Conservation (phyloP, 2,797 vertebrate species). For the Bucorvus abyssinicus region DNA sequence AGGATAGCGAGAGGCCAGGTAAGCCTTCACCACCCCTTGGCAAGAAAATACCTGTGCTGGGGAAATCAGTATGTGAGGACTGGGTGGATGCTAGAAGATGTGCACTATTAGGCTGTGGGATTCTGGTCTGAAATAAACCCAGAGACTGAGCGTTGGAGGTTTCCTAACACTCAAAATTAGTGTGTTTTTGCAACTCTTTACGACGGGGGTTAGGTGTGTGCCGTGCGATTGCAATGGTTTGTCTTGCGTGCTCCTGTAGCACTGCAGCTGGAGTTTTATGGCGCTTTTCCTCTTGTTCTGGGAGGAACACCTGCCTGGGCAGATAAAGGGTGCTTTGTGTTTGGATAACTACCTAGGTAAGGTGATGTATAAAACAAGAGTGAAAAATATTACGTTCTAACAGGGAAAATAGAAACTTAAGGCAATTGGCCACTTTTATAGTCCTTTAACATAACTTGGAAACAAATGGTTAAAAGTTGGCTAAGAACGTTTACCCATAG, state of each 20-base stretch:
- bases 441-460: neutral
- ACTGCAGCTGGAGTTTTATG: neutral
- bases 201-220: accelerated
- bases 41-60: neutral
- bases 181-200: neutral
- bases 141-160: neutral
- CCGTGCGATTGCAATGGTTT: neutral
- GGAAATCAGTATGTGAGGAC: accelerated
- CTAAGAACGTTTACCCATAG: neutral
- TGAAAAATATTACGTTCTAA: neutral
- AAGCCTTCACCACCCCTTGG: neutral
- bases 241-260: accelerated
- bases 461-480: no score
- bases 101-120: accelerated
- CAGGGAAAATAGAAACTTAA: neutral
- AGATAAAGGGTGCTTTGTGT: accelerated
- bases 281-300: neutral
- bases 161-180: neutral
- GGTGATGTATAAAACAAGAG: neutral
- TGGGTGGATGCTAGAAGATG: neutral
- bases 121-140: neutral
- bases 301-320: neutral
- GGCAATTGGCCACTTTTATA: neutral
- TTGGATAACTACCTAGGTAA: neutral
- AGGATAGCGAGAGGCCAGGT: neutral